Evolutionary conservation across 1,140 invertebrate genomes (phyloP), one percentile per base, ranked within the genome.

Genomic region (Doryteuthis pealeii): DNA sequence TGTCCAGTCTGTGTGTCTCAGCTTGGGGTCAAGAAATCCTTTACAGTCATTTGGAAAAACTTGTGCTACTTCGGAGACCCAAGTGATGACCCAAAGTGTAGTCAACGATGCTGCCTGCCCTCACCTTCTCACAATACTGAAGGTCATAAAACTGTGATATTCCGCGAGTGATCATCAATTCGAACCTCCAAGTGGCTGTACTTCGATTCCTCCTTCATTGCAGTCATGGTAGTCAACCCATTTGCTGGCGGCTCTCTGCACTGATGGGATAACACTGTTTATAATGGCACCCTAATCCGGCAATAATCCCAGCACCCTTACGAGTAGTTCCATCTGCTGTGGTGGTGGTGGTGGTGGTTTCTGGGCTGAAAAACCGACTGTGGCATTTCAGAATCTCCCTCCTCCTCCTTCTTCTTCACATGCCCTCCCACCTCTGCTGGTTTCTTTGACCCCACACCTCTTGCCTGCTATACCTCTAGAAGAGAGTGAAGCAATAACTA

Each of bases 61-160:
- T 87, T 3, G 84, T 85, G 43, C 83, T 85, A 82, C 76, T 86
- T 32, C 86, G 28, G 84, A 86, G 71, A 80, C 76, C 18, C 84
- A 84, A 72, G 86, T 87, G n/a, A 75, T 67, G 84, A 85, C 75
- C 83, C 84, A 86, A 76, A 86, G 83, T 82, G 83, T 86, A 71
- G 83, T 86, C 4, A 85, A 81, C 76, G 83, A 86, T 80, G 80
- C 83, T 84, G 80, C 73, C 74, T 81, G 62, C 68, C 78, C 28
- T 80, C 78, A 26, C 75, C 80, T 66, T 71, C 70, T 31, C 78
- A 82, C 71, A 72, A 70, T 54, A 73, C 76, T 73, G 78, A 82
- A 70, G 74, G 79, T 78, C 78, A 79, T 83, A 85, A 85, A 85
- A 83, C 83, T 81, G 75, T 82, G 79, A 82, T 79, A 80, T 76